Base-by-base conservation (phyloP, 2,888 invertebrate species). In the Ochropleura plecta region DNA sequence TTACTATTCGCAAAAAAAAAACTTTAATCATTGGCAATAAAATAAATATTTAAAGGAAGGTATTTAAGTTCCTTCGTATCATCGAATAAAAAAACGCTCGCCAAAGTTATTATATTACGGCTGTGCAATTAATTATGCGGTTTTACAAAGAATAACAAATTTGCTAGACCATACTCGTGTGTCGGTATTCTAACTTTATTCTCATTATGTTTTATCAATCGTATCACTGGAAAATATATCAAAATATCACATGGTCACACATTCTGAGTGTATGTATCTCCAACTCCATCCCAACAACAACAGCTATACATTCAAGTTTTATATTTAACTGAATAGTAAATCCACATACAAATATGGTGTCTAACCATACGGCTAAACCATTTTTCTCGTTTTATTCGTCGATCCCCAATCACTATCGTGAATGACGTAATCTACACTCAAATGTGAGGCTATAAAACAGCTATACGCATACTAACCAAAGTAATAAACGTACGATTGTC, bases 381-480 rank as follows among this genome's bases (percentile, higher is more conserved):
- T 73, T 71, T 67, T 63, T 60, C 60, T 49, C 14, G 30, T 63
- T 71, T 60, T 67, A 81, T 74, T 71, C 48, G 49, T 67, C 55
- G 18, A 64, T 74, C 48, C 40, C 59, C 66, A 82, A 83, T 85
- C 81, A 78, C 70, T 73, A 71, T 70, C 71, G 65, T 51, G 73
- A 73, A 85, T 91, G 89, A 91, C 90, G 90, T 88, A 89, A 91
- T 86, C 69, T n/a, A 70, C 82, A 82, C 81, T 86, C 76, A 73
- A 86, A 84, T 86, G 84, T 88, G 73, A 86, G 81, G 88, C 81
- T 74, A 88, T 88, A 88, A 88, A 90, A 86, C 79, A 76, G 80
- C 83, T 78, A 81, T 90, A 88, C 86, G 90, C 90, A 91, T 90
- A 90, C 85, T 89, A 90, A 90, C 90, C 82, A 84, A 86, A 62